These are phyloP conservation scores for Allobates femoralis DNA, from an alignment of 2,797 vertebrate species.

Conservation along the genomic window DNA sequence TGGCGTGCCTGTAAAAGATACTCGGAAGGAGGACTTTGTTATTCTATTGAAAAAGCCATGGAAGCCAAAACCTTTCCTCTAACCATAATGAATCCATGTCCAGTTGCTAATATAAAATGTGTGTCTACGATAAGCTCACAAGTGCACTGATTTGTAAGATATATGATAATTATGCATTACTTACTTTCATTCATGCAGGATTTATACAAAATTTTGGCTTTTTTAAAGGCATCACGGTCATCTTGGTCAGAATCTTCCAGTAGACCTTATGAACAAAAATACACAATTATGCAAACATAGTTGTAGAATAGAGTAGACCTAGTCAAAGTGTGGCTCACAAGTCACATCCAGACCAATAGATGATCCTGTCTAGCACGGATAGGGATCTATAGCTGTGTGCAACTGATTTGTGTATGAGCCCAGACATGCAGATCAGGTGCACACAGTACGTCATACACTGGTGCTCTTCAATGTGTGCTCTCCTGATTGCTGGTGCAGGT, in stretches of 20 bases:
- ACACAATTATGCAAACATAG: background rate
- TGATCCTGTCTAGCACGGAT: too few species aligned
- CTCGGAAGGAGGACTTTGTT: too few species aligned
- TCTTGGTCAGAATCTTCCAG: conserved; percentile 80
- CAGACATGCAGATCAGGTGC: too few species aligned
- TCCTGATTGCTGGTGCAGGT: too few species aligned
- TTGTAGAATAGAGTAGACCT: background rate
- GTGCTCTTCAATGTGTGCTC: too few species aligned
- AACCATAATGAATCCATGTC: background rate
- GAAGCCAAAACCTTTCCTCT: background rate
- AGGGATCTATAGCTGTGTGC: too few species aligned
- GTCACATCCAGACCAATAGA: too few species aligned
- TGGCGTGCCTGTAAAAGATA: too few species aligned
- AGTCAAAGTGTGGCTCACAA: too few species aligned
- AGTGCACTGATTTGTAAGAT: background rate
- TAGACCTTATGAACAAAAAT: conserved; percentile 76
- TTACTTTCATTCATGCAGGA: conserved; percentile 98
- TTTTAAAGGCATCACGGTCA: conserved; percentile 89
- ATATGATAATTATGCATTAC: conserved; percentile 58
- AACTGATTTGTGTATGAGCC: too few species aligned
- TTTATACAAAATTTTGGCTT: conserved; percentile 90
- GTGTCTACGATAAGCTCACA: background rate
- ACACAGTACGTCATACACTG: too few species aligned
- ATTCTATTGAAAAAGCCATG: background rate
- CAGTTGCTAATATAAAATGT: background rate